A percentile compares a stretch with the other conserved stretches of the same genome.
Evolutionary conservation across 2,888 invertebrate species (phyloP).

Genomic region (Augiades crinisus): DNA sequence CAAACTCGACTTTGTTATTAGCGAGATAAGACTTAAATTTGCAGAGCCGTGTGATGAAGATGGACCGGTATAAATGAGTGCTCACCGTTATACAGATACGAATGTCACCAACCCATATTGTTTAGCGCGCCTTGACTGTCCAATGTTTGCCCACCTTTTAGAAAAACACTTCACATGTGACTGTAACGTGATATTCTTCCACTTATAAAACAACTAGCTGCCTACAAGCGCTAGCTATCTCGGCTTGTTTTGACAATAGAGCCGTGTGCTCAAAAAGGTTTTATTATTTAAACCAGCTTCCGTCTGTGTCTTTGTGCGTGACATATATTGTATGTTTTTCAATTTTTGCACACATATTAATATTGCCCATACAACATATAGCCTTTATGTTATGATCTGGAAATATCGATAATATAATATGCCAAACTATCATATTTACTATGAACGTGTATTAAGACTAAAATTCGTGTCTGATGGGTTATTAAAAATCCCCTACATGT

Average conservation of each 20-base stretch:
- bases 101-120: slow-evolving; percentile 67
- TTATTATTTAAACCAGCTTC: too few relatives aligned
- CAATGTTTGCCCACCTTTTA: slow-evolving; percentile 44
- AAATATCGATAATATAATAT: too few relatives aligned
- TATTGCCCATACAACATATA: too few relatives aligned
- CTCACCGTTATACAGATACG: slow-evolving; percentile 62
- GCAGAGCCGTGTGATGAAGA: slow-evolving; percentile 28
- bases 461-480: background rate
- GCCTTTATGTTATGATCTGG: too few relatives aligned
- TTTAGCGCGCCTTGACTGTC: slow-evolving; percentile 45
- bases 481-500: background rate
- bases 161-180: slow-evolving; percentile 26
- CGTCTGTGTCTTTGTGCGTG: too few relatives aligned
- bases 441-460: background rate
- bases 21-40: slow-evolving; percentile 35
- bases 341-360: too few relatives aligned
- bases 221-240: background rate
- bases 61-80: slow-evolving; percentile 55
- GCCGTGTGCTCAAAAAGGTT: background rate
- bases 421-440: background rate
- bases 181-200: slow-evolving; percentile 17
- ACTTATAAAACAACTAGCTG: slow-evolving; percentile 3
- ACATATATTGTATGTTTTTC: too few relatives aligned
- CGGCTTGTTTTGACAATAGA: background rate
- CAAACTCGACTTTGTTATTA: slow-evolving; percentile 42